These are phyloP conservation scores for Miichthys miiuy DNA, from an alignment of 2,797 vertebrate genomes.

Conservation along the genomic window DNA sequence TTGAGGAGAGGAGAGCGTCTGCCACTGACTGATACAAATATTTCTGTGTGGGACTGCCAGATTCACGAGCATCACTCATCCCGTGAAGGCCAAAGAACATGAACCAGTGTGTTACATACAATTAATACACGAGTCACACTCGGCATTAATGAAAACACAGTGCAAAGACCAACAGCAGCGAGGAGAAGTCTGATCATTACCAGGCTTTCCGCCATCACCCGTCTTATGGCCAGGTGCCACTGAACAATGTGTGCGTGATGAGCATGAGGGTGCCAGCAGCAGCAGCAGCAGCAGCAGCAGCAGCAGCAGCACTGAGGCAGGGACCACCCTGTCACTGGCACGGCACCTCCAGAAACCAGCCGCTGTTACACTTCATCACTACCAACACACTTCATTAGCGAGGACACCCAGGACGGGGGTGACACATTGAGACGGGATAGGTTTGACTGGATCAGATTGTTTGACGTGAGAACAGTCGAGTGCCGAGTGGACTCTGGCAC, in stretches of 20 bases:
- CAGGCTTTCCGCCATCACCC: slow-evolving; percentile 56
- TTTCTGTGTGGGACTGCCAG: slow-evolving; percentile 8
- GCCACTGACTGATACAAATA: background rate
- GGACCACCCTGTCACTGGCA: slow-evolving; percentile 82
- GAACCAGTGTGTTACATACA: slow-evolving; percentile 14
- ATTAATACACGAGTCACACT: slow-evolving; percentile 18
- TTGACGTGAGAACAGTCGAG: slow-evolving; percentile 1
- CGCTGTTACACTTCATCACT: slow-evolving; percentile 78
- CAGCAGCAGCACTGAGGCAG: slow-evolving; percentile 40
- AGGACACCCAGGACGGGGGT: slow-evolving; percentile 59
- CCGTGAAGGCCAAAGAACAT: slow-evolving; percentile 23
- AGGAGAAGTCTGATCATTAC: slow-evolving; percentile 52
- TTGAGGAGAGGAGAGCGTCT: background rate
- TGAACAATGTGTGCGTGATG: slow-evolving; percentile 81
- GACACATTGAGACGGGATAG: slow-evolving; percentile 39
- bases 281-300: slow-evolving; percentile 43
- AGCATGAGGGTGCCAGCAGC: slow-evolving; percentile 83
- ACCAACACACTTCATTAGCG: slow-evolving; percentile 75
- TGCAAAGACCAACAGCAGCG: slow-evolving; percentile 19
- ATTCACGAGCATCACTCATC: slow-evolving; percentile 34
- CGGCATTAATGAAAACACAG: slow-evolving; percentile 31
- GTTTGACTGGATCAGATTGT: slow-evolving; percentile 26
- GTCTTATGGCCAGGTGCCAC: slow-evolving; percentile 74
- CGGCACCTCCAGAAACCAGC: slow-evolving; percentile 63
- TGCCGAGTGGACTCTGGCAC: slow-evolving; percentile 1